A percentile compares a stretch with the other conserved stretches of the same genome.
phyloP scores from a whole-genome alignment of 1,140 invertebrate genomes.

The Periplaneta americana region DNA sequence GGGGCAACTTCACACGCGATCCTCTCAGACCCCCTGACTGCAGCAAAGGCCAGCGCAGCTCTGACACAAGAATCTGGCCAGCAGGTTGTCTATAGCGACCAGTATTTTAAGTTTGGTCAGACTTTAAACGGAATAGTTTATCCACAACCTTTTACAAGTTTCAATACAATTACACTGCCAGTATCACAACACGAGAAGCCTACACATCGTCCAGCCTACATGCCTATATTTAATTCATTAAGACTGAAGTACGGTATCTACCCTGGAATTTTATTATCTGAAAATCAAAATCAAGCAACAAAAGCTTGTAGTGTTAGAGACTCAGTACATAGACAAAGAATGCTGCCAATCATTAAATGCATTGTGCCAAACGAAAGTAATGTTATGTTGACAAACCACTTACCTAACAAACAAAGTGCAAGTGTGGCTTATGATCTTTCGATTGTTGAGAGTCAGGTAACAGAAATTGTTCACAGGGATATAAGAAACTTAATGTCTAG shows the following conservation, averaged over 20 bases:
- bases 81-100: conserved; percentile 26
- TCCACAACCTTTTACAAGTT: neutral
- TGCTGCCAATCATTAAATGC: neutral
- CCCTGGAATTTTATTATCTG: neutral
- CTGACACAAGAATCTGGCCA: conserved; percentile 17
- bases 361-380: neutral
- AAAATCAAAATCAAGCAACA: neutral
- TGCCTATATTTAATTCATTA: neutral
- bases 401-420: neutral
- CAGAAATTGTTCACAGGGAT: neutral
- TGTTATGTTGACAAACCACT: neutral
- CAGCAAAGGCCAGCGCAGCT: conserved; percentile 17
- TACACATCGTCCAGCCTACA: conserved; percentile 10
- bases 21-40: conserved; percentile 21
- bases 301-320: neutral
- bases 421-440: neutral
- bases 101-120: conserved; percentile 28
- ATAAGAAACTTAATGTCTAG: neutral
- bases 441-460: neutral
- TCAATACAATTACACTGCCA: conserved; percentile 24
- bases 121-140: conserved; percentile 19
- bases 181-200: conserved; percentile 11
- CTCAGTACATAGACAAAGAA: neutral
- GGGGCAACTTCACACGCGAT: conserved; percentile 18
- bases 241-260: neutral